These are phyloP conservation scores for Uromys caudimaculatus DNA, from an alignment of 2,797 vertebrate species.

Conservation along the genomic window DNA sequence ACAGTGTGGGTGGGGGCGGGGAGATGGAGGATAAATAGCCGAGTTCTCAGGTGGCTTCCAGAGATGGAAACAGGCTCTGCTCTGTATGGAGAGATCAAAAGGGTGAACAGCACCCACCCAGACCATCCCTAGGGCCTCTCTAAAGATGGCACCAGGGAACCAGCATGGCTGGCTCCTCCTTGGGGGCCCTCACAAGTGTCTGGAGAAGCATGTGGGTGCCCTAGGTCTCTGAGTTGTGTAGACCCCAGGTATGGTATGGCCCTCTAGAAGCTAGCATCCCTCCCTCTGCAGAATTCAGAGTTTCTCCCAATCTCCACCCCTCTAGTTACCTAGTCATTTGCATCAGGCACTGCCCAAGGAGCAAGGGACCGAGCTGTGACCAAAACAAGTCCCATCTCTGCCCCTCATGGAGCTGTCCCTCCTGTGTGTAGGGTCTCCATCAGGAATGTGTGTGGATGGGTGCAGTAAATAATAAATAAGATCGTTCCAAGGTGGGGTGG, in stretches of 20 bases:
- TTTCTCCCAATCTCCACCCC: background rate
- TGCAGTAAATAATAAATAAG: background rate
- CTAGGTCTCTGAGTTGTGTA: background rate
- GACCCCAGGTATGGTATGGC: background rate
- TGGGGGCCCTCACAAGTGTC: background rate
- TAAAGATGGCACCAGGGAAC: background rate
- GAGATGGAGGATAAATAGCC: background rate
- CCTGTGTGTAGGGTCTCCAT: background rate
- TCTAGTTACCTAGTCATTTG: background rate
- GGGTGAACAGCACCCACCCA: background rate
- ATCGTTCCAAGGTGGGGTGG: too few species aligned
- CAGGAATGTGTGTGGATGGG: background rate
- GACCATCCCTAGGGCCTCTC: background rate
- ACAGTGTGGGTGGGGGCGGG: background rate
- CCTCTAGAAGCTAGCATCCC: background rate
- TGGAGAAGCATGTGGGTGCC: rapidly evolving
- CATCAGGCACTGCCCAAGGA: background rate
- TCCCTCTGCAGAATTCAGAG: background rate
- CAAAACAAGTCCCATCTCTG: background rate
- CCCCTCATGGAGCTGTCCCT: background rate
- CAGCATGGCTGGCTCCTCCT: background rate
- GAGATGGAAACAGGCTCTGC: background rate
- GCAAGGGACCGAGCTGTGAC: background rate
- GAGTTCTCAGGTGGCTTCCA: background rate
- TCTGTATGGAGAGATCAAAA: background rate